These are phyloP conservation scores for Ephydatia muelleri DNA, from an alignment of 37 sponge, comb jelly and placozoan species.

Conservation along the genomic window DNA sequence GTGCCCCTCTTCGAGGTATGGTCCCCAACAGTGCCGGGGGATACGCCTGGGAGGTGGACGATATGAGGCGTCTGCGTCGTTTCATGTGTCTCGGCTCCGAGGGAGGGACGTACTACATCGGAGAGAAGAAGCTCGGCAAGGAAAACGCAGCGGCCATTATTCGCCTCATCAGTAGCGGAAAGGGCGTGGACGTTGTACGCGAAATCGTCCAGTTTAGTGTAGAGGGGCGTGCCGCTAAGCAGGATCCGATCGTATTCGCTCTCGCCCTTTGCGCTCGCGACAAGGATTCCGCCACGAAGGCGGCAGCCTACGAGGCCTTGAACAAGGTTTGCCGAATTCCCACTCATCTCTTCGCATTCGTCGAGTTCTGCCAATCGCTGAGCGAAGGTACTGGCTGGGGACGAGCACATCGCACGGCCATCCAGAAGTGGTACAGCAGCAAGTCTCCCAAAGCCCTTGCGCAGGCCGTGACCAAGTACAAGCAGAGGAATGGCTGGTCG, in stretches of 20 bases:
- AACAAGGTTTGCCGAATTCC: constrained; percentile 69
- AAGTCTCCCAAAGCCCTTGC: constrained; percentile 52
- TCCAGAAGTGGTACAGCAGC: constrained; percentile 58
- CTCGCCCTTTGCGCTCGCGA: constrained; percentile 74
- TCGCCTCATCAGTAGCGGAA: constrained; percentile 49
- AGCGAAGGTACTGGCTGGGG: constrained; percentile 80
- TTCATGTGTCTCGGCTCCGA: constrained; percentile 79
- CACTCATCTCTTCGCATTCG: constrained; percentile 70
- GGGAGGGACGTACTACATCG: constrained; percentile 79
- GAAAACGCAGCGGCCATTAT: constrained; percentile 67
- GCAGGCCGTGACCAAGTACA: constrained; percentile 81
- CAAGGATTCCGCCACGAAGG: constrained; percentile 50
- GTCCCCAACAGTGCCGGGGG: constrained; percentile 75
- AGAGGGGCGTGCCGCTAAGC: constrained; percentile 73
- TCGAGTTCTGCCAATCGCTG: constrained; percentile 58
- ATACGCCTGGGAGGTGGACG: constrained; percentile 49
- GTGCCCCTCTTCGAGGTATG: constrained; percentile 54
- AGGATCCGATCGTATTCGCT: constrained; percentile 72
- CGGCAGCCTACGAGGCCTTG: constrained; percentile 71
- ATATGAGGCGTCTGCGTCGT: constrained; percentile 55
- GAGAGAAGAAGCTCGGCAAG: constrained; percentile 67
- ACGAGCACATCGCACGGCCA: constrained; percentile 64
- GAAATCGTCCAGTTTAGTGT: constrained; percentile 65
- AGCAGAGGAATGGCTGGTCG: constrained; percentile 71
- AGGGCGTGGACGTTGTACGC: constrained; percentile 55